Evolutionary conservation across 2,797 vertebrate genomes (phyloP).

Genomic region (Halcyon chelicuti): DNA sequence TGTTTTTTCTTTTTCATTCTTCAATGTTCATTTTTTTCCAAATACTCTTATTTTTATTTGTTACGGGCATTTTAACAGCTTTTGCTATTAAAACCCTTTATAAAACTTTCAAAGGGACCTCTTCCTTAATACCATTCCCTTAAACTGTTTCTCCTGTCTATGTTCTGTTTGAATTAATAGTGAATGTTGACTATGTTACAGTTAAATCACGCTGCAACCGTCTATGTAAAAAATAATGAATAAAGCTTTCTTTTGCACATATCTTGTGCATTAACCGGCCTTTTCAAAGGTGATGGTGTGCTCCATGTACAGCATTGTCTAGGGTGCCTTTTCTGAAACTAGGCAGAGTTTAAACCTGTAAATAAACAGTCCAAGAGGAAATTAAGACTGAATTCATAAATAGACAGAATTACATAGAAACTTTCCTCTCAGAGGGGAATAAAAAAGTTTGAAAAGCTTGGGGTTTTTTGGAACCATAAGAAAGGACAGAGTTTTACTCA

Average conservation of each 20-base stretch:
- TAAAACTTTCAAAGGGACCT: neutral
- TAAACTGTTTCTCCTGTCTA: neutral
- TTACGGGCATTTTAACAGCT: neutral
- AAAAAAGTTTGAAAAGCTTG: neutral
- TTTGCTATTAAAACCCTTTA: neutral
- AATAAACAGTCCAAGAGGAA: neutral
- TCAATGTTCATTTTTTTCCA: neutral
- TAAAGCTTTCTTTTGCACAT: neutral
- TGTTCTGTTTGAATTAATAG: neutral
- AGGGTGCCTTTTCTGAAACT: neutral
- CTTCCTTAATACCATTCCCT: neutral
- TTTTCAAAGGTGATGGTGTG: neutral
- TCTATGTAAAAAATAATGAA: neutral
- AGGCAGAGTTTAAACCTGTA: neutral
- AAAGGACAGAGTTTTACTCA: neutral
- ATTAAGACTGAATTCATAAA: neutral
- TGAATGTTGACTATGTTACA: neutral
- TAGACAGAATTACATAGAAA: neutral
- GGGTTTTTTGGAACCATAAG: neutral
- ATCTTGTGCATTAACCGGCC: neutral
- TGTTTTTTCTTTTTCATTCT: neutral
- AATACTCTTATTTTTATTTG: neutral
- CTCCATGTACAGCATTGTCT: neutral
- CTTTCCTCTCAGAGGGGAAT: neutral
- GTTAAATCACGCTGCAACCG: neutral